A percentile compares a stretch with the other conserved stretches of the same genome.
Conservation (phyloP, 1,140 invertebrate genomes). For the Chlorops oryzae region DNA sequence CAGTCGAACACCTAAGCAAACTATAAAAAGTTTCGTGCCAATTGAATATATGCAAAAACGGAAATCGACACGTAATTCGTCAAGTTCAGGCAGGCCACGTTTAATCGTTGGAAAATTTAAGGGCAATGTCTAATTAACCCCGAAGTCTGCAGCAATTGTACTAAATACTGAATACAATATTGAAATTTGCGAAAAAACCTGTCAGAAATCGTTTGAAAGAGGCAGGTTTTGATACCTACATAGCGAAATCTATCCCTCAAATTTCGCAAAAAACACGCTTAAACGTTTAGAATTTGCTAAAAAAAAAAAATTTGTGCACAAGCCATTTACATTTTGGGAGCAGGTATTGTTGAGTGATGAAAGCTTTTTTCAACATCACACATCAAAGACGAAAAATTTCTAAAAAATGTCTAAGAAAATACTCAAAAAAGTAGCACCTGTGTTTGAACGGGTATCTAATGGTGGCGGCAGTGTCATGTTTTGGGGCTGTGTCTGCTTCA, state of each 20-base stretch:
- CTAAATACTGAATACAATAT: background rate
- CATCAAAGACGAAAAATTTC: background rate
- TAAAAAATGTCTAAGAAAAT: background rate
- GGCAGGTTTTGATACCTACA: no score
- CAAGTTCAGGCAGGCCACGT: background rate
- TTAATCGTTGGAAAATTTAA: background rate
- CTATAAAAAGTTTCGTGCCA: background rate
- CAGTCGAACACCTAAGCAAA: background rate
- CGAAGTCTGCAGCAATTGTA: background rate
- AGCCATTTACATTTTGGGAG: no score
- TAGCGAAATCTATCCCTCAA: no score
- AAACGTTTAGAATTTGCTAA: background rate
- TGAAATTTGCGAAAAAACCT: background rate
- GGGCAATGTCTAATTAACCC: background rate
- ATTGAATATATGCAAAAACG: background rate
- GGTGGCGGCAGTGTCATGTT: background rate
- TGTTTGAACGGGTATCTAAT: background rate
- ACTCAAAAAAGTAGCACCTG: background rate
- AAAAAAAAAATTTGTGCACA: background rate
- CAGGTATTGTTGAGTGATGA: background rate
- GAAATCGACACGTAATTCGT: background rate
- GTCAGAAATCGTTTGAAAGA: background rate
- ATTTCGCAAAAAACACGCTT: background rate
- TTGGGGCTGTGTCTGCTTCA: background rate
- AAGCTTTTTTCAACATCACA: background rate